Percentiles rank a stretch among this genome's conserved stretches.
Conservation (phyloP, 2,797 vertebrate genomes). For the Lindbergichthys nudifrons region DNA sequence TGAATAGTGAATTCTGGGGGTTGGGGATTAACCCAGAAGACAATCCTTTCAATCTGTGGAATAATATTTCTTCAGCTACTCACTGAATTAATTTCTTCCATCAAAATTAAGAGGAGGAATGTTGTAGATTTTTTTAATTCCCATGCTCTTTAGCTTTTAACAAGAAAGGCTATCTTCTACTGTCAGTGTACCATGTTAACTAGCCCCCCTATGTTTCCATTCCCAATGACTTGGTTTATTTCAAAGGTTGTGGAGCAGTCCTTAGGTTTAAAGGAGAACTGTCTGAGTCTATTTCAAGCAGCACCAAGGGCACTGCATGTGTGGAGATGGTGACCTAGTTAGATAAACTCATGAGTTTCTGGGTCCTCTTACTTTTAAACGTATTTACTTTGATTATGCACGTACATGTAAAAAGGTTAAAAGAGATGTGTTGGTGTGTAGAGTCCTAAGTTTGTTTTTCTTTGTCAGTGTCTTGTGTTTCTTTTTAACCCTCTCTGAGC, state of each 20-base stretch:
- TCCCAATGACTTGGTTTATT: conserved; percentile 53
- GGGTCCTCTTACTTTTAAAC: conserved; percentile 72
- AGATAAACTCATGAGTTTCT: conserved; percentile 79
- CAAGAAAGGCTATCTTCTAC: not conserved
- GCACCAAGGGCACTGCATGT: conserved; percentile 83
- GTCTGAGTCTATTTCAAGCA: conserved; percentile 84
- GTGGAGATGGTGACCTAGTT: conserved; percentile 86
- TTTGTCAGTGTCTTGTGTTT: conserved; percentile 24
- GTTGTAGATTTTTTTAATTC: not conserved
- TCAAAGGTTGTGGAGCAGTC: conserved; percentile 75
- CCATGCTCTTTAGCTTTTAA: not conserved
- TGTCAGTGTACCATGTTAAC: conserved; percentile 16
- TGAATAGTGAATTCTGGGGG: conserved; percentile 12
- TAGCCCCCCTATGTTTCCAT: conserved; percentile 47
- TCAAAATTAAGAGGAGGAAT: conserved; percentile 11
- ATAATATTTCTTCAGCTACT: not conserved
- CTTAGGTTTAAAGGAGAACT: conserved; percentile 77
- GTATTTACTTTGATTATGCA: conserved; percentile 74
- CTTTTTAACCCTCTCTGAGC: conserved; percentile 51
- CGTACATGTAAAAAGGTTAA: conserved; percentile 44
- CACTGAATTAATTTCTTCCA: not conserved
- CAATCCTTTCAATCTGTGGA: conserved; percentile 25
- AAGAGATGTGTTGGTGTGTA: conserved; percentile 22
- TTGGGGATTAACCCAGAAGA: conserved; percentile 12
- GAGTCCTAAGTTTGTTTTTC: conserved; percentile 41